Base-by-base conservation (phyloP, 2,888 invertebrate genomes). In the Adelognathus sp. region DNA sequence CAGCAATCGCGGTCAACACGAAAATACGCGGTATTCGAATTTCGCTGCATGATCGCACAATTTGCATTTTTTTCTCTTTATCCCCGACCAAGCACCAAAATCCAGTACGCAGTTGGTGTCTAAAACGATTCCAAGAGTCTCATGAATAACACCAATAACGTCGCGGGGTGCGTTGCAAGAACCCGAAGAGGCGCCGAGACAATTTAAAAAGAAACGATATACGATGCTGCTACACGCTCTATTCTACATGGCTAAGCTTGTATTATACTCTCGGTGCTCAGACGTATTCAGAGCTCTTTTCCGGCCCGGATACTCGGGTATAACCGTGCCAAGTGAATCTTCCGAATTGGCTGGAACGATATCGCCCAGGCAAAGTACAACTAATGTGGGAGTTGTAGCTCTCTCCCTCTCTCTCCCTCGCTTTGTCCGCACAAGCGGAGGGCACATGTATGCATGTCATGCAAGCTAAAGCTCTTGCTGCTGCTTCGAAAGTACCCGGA, bases 291-390 rank as follows among this genome's bases (percentile, higher is more conserved):
- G 74, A 74, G 66, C 74, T 74, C 78, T 74, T 79, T 50, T 79
- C 78, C 74, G 69, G 64, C 14, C 78, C 74, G 78, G 78, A 74
- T 70, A 74, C 66, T 36, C 74, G 52, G 52, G 60, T 66, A 76
- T 72, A 78, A 80, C 69, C 75, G 81, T 73, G 81, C 81, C 81
- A 81, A 81, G 75, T 72, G 81, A 80, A 81, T 81, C 77, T 76
- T 77, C 76, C 80, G 81, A 77, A 81, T 81, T 81, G 76, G 76
- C 77, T 70, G 70, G 64, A 66, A 80, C 81, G 76, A 71, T 79
- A 79, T 74, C 78, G 74, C 52, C 60, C 41, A 54, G 29, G 64
- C 56, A 74, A 75, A 79, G 70, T 76, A 73, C 66, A 71, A 77
- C 79, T 76, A 79, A 79, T 79, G 71, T 33, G 69, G 31, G 72